Percentiles rank a stretch among this genome's conserved stretches.
Conservation (phyloP, 2,888 invertebrate species). For the Clostera curtula region DNA sequence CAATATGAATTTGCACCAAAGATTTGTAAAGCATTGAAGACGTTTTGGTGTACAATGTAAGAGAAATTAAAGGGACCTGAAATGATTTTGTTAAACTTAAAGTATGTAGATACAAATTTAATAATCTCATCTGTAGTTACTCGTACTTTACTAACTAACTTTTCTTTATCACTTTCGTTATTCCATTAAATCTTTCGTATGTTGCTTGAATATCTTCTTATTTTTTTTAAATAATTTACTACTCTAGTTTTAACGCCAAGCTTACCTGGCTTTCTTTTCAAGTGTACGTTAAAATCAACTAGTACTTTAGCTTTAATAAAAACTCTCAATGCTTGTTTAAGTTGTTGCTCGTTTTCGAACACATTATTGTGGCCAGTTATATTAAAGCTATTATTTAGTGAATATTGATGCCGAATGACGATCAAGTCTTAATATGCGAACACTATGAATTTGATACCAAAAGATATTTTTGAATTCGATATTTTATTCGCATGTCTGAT, state of each 20-base stretch:
- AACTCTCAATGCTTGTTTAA: slow-evolving; percentile 43
- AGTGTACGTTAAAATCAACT: slow-evolving; percentile 30
- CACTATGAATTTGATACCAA: slow-evolving; percentile 23
- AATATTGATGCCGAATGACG: slow-evolving; percentile 46
- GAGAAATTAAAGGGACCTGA: slow-evolving; percentile 74
- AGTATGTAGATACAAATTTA: slow-evolving; percentile 68
- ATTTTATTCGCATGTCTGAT: slow-evolving; percentile 15
- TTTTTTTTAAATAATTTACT: slow-evolving; percentile 61
- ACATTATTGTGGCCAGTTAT: slow-evolving; percentile 69
- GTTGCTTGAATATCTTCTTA: slow-evolving; percentile 49
- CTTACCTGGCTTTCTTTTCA: slow-evolving; percentile 38
- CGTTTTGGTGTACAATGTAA: slow-evolving; percentile 72
- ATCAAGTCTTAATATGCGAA: slow-evolving; percentile 34
- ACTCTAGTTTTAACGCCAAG: slow-evolving; percentile 50
- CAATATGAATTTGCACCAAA: slow-evolving; percentile 72
- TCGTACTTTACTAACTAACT: slow-evolving; percentile 52
- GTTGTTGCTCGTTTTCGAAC: slow-evolving; percentile 44
- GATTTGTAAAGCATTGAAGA: slow-evolving; percentile 66
- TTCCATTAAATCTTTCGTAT: slow-evolving; percentile 46
- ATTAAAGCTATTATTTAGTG: slow-evolving; percentile 58
- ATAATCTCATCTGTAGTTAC: slow-evolving; percentile 68
- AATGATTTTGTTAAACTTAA: slow-evolving; percentile 63
- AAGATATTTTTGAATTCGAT: slow-evolving; percentile 13
- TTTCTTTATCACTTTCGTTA: slow-evolving; percentile 45
- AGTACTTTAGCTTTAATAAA: slow-evolving; percentile 31